phyloP scores from a whole-genome alignment of 2,797 vertebrate species.

The Loriculus beryllinus region DNA sequence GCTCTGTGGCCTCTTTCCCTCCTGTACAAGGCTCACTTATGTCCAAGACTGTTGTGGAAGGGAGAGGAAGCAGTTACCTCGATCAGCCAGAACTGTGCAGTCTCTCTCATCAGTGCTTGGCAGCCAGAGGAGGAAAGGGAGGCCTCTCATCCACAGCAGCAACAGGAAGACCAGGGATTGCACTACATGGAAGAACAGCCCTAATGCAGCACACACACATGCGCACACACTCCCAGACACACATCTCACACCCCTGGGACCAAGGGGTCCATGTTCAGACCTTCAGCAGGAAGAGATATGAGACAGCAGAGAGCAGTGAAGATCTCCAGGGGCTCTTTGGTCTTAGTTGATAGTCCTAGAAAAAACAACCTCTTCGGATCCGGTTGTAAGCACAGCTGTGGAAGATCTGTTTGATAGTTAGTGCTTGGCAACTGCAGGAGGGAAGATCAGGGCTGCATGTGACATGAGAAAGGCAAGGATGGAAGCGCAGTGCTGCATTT shows the following conservation, averaged over 20 bases:
- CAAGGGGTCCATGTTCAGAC: constrained; percentile 27
- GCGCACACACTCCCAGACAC: constrained; percentile 18
- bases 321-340: constrained; percentile 68
- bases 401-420: constrained; percentile 27
- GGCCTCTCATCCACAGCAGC: constrained; percentile 53
- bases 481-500: constrained; percentile 1
- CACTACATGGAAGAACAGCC: constrained; percentile 52
- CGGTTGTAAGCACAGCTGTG: constrained; percentile 30
- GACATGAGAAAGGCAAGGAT: not conserved
- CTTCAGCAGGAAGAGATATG: constrained; percentile 44
- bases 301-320: constrained; percentile 15
- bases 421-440: constrained; percentile 40
- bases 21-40: not conserved
- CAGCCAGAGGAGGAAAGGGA: constrained; percentile 34
- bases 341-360: constrained; percentile 67
- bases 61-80: constrained; percentile 22
- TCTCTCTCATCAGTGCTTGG: not conserved
- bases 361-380: constrained; percentile 24
- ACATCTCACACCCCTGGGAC: constrained; percentile 48
- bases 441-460: not conserved
- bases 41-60: constrained; percentile 28
- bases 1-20: not conserved
- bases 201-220: constrained; percentile 13
- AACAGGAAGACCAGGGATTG: constrained; percentile 63
- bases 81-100: constrained; percentile 16